Conservation (phyloP, 2,797 vertebrate species). For the Enteromius anoplus region DNA sequence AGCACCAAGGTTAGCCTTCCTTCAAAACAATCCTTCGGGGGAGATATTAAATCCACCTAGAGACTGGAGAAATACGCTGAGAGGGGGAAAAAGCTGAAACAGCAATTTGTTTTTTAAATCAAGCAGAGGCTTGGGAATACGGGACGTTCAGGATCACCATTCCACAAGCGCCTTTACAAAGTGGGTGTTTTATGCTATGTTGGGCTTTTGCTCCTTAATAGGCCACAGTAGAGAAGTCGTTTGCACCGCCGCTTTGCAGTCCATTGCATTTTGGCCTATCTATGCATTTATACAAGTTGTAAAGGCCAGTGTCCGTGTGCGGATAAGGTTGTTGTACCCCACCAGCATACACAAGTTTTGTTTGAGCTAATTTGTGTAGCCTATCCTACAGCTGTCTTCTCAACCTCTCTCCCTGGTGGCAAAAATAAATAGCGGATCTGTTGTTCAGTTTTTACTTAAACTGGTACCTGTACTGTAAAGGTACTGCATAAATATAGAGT, state of each 20-base stretch:
- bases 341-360: slow-evolving; percentile 17
- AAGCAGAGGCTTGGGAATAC: slow-evolving; percentile 67
- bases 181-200: slow-evolving; percentile 67
- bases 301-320: slow-evolving; percentile 48
- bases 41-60: slow-evolving; percentile 70
- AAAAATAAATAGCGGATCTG: neutral
- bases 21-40: slow-evolving; percentile 67
- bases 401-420: neutral
- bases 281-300: slow-evolving; percentile 57
- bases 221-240: slow-evolving; percentile 58
- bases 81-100: slow-evolving; percentile 55
- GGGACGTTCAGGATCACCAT: slow-evolving; percentile 59
- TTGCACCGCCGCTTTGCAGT: slow-evolving; percentile 62
- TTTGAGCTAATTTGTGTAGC: slow-evolving; percentile 10
- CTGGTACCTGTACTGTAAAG: neutral
- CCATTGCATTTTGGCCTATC: slow-evolving; percentile 63
- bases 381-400: neutral
- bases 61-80: slow-evolving; percentile 71
- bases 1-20: slow-evolving; percentile 60
- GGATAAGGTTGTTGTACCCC: neutral
- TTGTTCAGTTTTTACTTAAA: neutral
- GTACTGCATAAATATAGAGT: neutral
- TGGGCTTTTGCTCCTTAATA: slow-evolving; percentile 69
- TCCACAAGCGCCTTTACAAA: slow-evolving; percentile 58
- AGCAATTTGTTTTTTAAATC: slow-evolving; percentile 64